These are phyloP conservation scores for Quadroppia sp. DNA, from an alignment of 2,888 invertebrate species.

Conservation along the genomic window DNA sequence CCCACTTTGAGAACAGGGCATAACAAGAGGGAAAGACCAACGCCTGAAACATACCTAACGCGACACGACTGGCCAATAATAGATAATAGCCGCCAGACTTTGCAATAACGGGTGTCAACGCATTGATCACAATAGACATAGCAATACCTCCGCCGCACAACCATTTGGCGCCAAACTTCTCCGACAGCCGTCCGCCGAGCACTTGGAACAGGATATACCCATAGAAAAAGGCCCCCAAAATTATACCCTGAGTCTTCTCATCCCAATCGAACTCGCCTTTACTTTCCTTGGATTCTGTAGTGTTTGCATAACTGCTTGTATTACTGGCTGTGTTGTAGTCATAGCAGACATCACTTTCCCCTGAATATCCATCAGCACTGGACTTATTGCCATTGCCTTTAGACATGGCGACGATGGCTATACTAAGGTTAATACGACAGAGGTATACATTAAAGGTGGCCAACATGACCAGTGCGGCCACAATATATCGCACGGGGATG, in stretches of 20 bases:
- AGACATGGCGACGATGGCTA: slow-evolving; percentile 5
- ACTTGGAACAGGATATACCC: slow-evolving; percentile 35
- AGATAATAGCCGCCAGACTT: background rate
- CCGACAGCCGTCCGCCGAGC: slow-evolving; percentile 48
- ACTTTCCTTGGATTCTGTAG: background rate
- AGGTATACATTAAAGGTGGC: background rate
- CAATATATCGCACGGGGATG: background rate
- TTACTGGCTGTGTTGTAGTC: background rate
- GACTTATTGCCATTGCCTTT: too few relatives aligned
- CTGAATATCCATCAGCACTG: background rate
- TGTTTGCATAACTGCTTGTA: background rate
- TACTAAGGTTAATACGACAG: background rate
- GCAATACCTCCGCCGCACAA: too few relatives aligned
- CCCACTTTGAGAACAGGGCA: slow-evolving; percentile 62
- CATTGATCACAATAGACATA: too few relatives aligned
- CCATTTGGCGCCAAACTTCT: slow-evolving; percentile 47
- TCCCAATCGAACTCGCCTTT: background rate
- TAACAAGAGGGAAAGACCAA: slow-evolving; percentile 38
- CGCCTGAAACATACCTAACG: slow-evolving; percentile 36
- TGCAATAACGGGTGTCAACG: background rate
- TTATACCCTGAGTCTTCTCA: slow-evolving; percentile 34
- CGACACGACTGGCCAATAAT: slow-evolving; percentile 53
- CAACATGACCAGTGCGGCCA: background rate
- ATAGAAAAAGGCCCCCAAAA: slow-evolving; percentile 41
- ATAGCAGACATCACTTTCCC: background rate